Base-by-base conservation (phyloP, 2,113 vertebrate genomes). In the Indicator indicator region DNA sequence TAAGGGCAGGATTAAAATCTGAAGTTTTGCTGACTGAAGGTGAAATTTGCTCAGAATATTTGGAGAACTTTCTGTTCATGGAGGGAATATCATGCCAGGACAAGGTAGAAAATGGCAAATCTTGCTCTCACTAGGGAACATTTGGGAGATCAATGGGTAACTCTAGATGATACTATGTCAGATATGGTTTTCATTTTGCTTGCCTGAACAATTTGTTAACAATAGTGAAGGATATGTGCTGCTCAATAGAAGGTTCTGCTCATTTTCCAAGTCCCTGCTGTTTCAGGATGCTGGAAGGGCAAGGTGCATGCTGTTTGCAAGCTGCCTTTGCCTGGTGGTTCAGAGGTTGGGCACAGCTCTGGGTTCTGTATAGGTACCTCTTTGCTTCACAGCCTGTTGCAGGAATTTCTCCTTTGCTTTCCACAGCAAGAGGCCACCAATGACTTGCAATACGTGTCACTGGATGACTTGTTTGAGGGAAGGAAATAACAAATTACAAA, bases 361-460 rank as follows among this genome's bases (percentile, higher is more conserved):
- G 1, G 20, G 5, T 50, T 62, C 64, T 88, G 52, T 6, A 0
- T 10, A 19, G n/a, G 20, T 56, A 42, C 50, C 23, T 58, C 62
- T 87, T 52, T 17, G 10, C 44, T 42, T 68, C 10, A 2, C 40
- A 79, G 40, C 33, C 21, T 33, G 56, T 19, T 0, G 1, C 3
- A 2, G 32, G 36, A 50, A 48, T 85, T 76, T 65, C 50, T 75
- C 67, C 40, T 76, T n/a, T 50, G n/a, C n/a, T 76, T 54, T 76
- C 36, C 16, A 9, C 21, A 46, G 18, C 46, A 20, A 7, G 60
- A n/a, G 52, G 30, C 64, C 65, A 48, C 0, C 59, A 46, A 0
- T 19, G 52, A 67, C 42, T 72, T 0, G 0, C 46, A 32, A 26
- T 55, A 42, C 4, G 0, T 30, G 33, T 12, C 26, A 16, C 24